Evolutionary conservation across 1,140 invertebrate genomes (phyloP).

Genomic region (Caerostris extrusa): DNA sequence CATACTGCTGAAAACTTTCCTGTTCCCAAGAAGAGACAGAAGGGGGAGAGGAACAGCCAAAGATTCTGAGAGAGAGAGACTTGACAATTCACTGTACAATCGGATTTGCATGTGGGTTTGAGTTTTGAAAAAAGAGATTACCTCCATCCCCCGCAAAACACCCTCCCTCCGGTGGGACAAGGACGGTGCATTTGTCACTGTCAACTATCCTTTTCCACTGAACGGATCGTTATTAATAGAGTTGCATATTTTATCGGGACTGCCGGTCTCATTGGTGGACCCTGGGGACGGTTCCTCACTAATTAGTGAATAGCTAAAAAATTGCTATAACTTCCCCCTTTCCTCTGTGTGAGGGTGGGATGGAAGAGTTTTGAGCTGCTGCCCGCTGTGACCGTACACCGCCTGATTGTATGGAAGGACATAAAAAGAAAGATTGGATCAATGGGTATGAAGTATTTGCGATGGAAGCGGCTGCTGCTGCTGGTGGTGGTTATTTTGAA

Average conservation of each 20-base stretch:
- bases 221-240: conserved; percentile 71
- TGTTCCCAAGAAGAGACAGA: background rate
- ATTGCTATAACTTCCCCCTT: background rate
- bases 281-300: conserved; percentile 43
- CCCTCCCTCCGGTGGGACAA: conserved; percentile 43
- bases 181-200: conserved; percentile 73
- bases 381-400: background rate
- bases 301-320: conserved; percentile 66
- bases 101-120: conserved; percentile 73
- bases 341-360: background rate
- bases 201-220: conserved; percentile 30
- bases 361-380: background rate
- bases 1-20: conserved; percentile 24
- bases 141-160: background rate
- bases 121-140: conserved; percentile 75
- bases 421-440: background rate
- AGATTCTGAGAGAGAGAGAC: background rate
- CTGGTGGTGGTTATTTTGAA: too few relatives aligned
- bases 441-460: conserved; percentile 3
- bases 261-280: background rate
- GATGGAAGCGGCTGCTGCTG: background rate
- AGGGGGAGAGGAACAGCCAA: background rate
- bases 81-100: conserved; percentile 69
- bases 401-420: background rate
- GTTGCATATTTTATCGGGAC: conserved; percentile 75